Base-by-base conservation (phyloP, 2,888 invertebrate genomes). In the Nomada goodeniana region DNA sequence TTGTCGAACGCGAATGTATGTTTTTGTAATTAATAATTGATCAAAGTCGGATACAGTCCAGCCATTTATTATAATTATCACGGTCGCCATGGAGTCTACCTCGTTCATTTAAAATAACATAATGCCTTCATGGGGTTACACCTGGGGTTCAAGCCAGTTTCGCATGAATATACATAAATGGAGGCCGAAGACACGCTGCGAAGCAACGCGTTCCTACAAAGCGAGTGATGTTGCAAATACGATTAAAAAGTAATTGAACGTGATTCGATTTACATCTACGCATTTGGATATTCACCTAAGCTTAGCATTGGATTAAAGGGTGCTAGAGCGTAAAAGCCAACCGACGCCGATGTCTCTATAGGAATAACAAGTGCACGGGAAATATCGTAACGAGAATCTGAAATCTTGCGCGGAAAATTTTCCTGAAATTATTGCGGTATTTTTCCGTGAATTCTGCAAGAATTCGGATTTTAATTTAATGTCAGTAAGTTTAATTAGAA, bases 161-260 rank as follows among this genome's bases (percentile, higher is more conserved):
- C 53, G 29, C 20, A 18, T 26, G 64, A 68, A 55, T 63, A 15
- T 50, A 23, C n/a, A 50, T n/a, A 20, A 15, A 5, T 26, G 10
- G 23, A 18, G 2, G 36, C 36, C 18, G 69, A 52, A 64, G 57
- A 29, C 63, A 59, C n/a, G 42, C 9, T 18, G 20, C 47, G 4
- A 26, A 1, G 61, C 36, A 26, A 26, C 61, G 50, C 29, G 20
- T 52, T 52, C 47, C 23, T 59, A 42, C 7, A 57, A 75, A 68
- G 20, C 23, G 52, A 26, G 36, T 23, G 59, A 59, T 59, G 57
- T 59, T 42, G 57, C 18, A 55, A 75, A 69, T 15, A 36, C 52
- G 63, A 75, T 76, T 68, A 73, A 70, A 79, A 76, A 76, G 50
- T 76, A 76, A 76, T 76, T 64, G 69, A 20, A 69, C 13, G 69